Conservation (phyloP, 1,140 invertebrate genomes). For the Drosophila lacteicornis region DNA sequence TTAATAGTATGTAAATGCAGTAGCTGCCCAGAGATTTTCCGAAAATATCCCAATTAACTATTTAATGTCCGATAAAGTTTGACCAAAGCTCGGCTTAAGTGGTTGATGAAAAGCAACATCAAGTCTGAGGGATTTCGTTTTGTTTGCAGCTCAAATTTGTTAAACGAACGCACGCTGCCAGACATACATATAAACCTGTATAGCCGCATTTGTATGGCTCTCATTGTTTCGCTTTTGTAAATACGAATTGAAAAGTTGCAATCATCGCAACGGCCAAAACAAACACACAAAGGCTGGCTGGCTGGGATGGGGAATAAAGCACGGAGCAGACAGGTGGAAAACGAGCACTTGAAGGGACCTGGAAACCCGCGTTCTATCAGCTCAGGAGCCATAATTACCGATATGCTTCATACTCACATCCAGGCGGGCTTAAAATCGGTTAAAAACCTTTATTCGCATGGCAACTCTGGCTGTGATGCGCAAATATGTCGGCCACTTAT, state of each 20-base stretch:
- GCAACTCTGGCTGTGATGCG: slow-evolving; percentile 12
- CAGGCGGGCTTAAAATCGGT: slow-evolving; percentile 22
- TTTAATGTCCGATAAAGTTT: slow-evolving; percentile 14
- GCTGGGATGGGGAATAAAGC: slow-evolving; percentile 13
- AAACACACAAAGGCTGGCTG: slow-evolving; percentile 47
- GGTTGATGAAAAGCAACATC: slow-evolving; percentile 7
- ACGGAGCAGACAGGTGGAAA: slow-evolving; percentile 40
- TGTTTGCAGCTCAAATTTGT: slow-evolving; percentile 36
- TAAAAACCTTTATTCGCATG: slow-evolving; percentile 44
- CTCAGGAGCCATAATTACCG: slow-evolving; percentile 62
- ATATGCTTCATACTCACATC: slow-evolving; percentile 47
- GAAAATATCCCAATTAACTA: slow-evolving; percentile 9
- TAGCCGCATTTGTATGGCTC: slow-evolving; percentile 31
- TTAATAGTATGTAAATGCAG: neutral
- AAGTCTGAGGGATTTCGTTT: slow-evolving; percentile 17
- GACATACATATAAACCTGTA: slow-evolving; percentile 7
- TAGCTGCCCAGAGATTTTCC: neutral
- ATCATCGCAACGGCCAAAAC: slow-evolving; percentile 32
- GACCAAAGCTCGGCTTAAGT: slow-evolving; percentile 21
- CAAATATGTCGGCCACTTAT: slow-evolving; percentile 68
- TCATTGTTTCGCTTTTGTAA: slow-evolving; percentile 52
- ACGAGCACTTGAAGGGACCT: slow-evolving; percentile 16
- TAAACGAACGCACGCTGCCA: slow-evolving; percentile 9
- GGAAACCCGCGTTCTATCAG: slow-evolving; percentile 1
- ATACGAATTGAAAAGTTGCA: slow-evolving; percentile 69